phyloP scores from a whole-genome alignment of 2,888 invertebrate genomes.

The Lobophora halterata region DNA sequence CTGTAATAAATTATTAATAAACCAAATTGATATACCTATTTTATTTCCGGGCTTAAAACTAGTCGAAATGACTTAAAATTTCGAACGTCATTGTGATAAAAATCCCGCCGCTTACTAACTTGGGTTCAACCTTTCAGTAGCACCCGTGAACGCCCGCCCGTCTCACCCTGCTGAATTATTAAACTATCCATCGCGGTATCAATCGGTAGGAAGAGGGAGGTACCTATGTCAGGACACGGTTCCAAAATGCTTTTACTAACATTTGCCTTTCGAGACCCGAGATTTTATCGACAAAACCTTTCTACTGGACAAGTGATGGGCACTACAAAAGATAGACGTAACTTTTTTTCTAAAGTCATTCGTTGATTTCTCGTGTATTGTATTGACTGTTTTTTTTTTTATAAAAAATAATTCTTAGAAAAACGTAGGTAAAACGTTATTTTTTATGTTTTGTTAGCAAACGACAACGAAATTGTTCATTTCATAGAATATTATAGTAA shows the following conservation, averaged over 20 bases:
- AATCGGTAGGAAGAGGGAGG: too few relatives aligned
- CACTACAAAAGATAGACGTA: constrained; percentile 16
- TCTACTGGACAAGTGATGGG: constrained; percentile 21
- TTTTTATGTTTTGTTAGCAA: too few relatives aligned
- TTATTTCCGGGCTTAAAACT: too few relatives aligned
- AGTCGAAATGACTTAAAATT: constrained; percentile 15
- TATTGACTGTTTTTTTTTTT: too few relatives aligned
- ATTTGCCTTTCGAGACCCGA: constrained; percentile 35
- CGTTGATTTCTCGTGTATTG: too few relatives aligned
- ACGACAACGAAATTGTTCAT: constrained; percentile 9
- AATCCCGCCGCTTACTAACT: constrained; percentile 19
- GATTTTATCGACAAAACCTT: constrained; percentile 29
- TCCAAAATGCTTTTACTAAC: constrained; percentile 25
- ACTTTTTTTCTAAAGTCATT: too few relatives aligned
- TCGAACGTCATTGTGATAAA: constrained; percentile 6
- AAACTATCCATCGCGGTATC: constrained; percentile 49
- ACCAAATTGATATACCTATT: too few relatives aligned
- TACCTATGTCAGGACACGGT: constrained; percentile 21
- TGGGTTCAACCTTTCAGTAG: constrained; percentile 25
- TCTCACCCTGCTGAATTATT: constrained; percentile 61
- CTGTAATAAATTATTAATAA: too few relatives aligned
- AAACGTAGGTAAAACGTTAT: too few relatives aligned
- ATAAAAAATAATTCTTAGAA: too few relatives aligned
- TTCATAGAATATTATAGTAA: constrained; percentile 11
- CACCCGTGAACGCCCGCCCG: constrained; percentile 25